phyloP scores from a whole-genome alignment of 92 coral and sea anemone genomes.

The Palythoa grandiflora region DNA sequence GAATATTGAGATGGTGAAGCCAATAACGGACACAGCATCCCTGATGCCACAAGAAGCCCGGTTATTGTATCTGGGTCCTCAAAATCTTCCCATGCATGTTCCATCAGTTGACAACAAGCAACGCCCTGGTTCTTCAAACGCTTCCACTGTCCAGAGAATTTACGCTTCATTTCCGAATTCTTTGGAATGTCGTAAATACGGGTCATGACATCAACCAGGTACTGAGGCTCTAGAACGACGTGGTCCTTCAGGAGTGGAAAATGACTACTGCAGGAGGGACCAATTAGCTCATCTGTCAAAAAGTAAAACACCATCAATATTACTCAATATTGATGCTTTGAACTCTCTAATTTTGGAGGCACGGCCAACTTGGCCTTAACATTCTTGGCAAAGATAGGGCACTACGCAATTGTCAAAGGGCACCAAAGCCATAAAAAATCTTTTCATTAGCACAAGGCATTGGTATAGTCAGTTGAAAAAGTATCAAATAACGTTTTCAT shows the following conservation, averaged over 20 bases:
- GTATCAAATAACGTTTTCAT: too few species aligned
- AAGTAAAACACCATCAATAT: conserved; percentile 17
- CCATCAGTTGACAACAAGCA: conserved; percentile 21
- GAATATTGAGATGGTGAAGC: background rate
- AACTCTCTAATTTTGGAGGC: too few species aligned
- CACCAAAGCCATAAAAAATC: too few species aligned
- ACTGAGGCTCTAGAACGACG: conserved; percentile 55
- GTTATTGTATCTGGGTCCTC: background rate
- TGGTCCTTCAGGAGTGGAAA: conserved; percentile 46
- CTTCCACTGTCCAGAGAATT: conserved; percentile 54
- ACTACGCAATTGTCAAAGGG: too few species aligned
- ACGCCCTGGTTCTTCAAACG: conserved; percentile 41
- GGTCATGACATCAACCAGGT: conserved; percentile 63
- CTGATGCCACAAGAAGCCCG: conserved; percentile 30
- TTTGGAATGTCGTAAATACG: conserved; percentile 58
- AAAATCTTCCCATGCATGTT: conserved; percentile 45
- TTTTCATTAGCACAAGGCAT: too few species aligned
- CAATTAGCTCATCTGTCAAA: conserved; percentile 45
- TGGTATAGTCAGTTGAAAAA: too few species aligned
- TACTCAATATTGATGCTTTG: background rate
- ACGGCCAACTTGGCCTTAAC: too few species aligned
- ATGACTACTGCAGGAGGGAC: conserved; percentile 19
- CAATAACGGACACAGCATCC: conserved; percentile 10
- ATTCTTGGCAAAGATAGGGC: too few species aligned
- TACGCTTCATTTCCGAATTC: conserved; percentile 39